Percentiles rank a stretch among this genome's conserved stretches.
These are phyloP conservation scores for Loriculus beryllinus DNA, from an alignment of 2,797 vertebrate species.

Conservation along the genomic window DNA sequence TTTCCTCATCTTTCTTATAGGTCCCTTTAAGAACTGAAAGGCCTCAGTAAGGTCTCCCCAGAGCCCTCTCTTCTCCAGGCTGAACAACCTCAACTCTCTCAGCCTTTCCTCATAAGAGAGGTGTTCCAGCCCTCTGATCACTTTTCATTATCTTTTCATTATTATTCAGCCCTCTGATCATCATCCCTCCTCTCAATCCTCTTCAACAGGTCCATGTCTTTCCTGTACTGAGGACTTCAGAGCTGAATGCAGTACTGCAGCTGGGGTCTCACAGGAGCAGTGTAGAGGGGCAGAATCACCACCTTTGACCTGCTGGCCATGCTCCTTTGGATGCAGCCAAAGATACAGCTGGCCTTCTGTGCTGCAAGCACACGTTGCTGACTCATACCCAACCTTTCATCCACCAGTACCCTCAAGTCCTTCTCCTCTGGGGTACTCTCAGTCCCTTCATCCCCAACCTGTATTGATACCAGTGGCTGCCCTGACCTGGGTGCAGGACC, in stretches of 20 bases:
- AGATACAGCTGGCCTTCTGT: neutral
- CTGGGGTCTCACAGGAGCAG: neutral
- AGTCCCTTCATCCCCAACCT: neutral
- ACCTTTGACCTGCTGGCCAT: neutral
- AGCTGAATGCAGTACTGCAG: neutral
- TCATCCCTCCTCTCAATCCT: neutral
- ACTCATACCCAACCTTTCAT: neutral
- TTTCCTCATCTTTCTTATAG: neutral
- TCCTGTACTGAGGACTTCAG: neutral
- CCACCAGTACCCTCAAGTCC: neutral
- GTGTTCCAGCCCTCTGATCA: neutral
- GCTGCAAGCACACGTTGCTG: neutral
- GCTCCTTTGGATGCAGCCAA: neutral
- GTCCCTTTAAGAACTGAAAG: neutral
- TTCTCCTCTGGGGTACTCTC: neutral
- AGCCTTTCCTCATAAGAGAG: neutral
- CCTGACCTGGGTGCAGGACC: neutral
- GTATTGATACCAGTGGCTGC: neutral
- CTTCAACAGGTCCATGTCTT: neutral
- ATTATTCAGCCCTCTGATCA: neutral
- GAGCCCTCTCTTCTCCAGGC: neutral
- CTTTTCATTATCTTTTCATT: too few relatives aligned
- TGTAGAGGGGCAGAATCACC: neutral
- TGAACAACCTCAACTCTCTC: neutral
- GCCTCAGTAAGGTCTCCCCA: neutral